Conservation (phyloP, 1,140 invertebrate species). For the Trinorchestia longiramus region DNA sequence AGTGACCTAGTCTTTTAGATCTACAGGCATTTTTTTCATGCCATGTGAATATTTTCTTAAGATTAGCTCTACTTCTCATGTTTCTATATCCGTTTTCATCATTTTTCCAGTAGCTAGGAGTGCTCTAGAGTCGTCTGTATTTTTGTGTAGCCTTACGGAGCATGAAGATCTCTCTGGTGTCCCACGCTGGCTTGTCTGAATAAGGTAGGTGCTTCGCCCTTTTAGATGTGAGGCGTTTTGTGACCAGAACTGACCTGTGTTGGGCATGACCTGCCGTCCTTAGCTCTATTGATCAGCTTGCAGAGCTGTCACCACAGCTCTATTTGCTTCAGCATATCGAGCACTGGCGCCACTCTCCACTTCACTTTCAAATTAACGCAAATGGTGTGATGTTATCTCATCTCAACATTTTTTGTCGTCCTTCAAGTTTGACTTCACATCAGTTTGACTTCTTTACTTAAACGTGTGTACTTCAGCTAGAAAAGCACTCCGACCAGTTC, state of each 20-base stretch:
- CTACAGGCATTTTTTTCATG: not conserved
- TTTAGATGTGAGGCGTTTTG: not conserved
- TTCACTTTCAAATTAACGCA: not conserved
- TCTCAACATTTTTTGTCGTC: not conserved
- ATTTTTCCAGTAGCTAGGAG: not conserved
- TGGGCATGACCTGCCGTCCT: conserved; percentile 2
- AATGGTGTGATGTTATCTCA: not conserved
- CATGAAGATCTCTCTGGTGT: not conserved
- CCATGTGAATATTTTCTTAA: not conserved
- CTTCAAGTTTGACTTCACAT: not conserved
- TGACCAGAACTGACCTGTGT: not conserved
- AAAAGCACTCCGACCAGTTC: not conserved
- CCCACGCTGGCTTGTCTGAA: not conserved
- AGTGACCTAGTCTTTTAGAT: not conserved
- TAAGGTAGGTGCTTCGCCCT: not conserved
- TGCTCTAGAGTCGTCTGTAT: not conserved
- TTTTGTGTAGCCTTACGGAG: conserved; percentile 38
- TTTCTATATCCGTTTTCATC: not conserved
- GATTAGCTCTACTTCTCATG: not conserved
- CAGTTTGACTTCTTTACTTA: not conserved
- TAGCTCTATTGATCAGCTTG: conserved; percentile 27
- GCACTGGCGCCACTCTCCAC: not conserved
- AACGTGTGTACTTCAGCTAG: not conserved
- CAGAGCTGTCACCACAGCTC: conserved; percentile 22
- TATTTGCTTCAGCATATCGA: conserved; percentile 30